A percentile compares a stretch with the other conserved stretches of the same genome.
Evolutionary conservation across 2,113 vertebrate genomes (phyloP).

Genomic region (Hippocampus barbouri): DNA sequence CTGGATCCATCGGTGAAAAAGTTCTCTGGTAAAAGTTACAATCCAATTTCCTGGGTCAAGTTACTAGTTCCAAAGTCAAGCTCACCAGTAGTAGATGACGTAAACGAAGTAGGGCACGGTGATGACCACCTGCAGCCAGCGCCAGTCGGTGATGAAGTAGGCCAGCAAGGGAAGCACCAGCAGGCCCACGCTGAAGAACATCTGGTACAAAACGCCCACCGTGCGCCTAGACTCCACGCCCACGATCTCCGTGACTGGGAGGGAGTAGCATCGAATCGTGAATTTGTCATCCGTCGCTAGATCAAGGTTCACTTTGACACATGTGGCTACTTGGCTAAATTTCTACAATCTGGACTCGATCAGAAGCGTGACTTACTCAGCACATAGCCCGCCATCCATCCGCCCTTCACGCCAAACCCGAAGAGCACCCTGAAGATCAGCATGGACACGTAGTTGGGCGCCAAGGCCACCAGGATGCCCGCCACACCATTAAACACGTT

Average conservation of each 20-base stretch:
- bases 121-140: conserved; percentile 86
- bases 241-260: conserved; percentile 89
- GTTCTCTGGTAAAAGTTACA: no score
- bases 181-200: conserved; percentile 89
- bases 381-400: conserved; percentile 90
- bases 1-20: no score
- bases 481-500: conserved; percentile 79
- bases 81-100: conserved; percentile 91
- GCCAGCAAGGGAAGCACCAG: conserved; percentile 90
- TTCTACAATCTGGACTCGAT: no score
- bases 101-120: conserved; percentile 87
- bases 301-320: no score
- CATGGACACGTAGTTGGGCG: conserved; percentile 80
- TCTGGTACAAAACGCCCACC: conserved; percentile 87
- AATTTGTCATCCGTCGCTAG: no score
- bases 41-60: no score
- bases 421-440: conserved; percentile 86
- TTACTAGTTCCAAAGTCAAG: conserved; percentile 30
- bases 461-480: conserved; percentile 84
- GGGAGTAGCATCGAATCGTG: not conserved
- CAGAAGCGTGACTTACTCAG: conserved; percentile 75
- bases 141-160: conserved; percentile 85
- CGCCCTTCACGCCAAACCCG: conserved; percentile 89
- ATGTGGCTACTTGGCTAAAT: no score
- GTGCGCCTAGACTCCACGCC: conserved; percentile 86